Base-by-base conservation (phyloP, 2,113 vertebrate species). In the Tinamus guttatus region DNA sequence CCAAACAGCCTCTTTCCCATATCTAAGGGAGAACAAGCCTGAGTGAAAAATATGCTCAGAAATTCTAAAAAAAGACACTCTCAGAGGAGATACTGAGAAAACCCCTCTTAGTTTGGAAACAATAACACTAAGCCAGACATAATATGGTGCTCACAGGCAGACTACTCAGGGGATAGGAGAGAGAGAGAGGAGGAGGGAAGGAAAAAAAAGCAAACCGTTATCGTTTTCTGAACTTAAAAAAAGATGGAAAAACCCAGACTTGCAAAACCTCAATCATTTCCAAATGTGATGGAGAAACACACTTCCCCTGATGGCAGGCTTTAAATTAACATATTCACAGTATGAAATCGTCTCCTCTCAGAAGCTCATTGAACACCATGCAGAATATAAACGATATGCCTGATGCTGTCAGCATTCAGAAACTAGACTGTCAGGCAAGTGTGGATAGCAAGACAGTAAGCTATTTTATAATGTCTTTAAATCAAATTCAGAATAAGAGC, bases 301-400 rank as follows among this genome's bases (percentile, higher is more conserved):
- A 59, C 49, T 65, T 16, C 41, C 43, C 41, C 81, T n/a, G 64
- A 71, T 18, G 16, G 30, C 58, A 94, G 30, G 32, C 43, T 85
- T 91, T 74, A 95, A 89, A 78, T 83, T 69, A 93, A 87, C 56
- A 56, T 73, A 92, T 76, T 69, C 77, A 79, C 65, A 94, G 80
- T 59, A 87, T 3, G 13, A 79, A 89, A 89, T 25, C 12, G 1
- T 64, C 54, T 81, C 70, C 40, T 64, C 25, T 87, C 36, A 77
- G 85, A 4, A 0, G 16, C 14, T 70, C 15, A 75, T 43, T 19
- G 11, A 69, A 86, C 2, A 20, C 5, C 64, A 36, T 27, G 81
- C 30, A 77, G 63, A n/a, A 68, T 60, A 69, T 28, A 91, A 93
- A 64, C 70, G 76, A 85, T 8, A 11, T 5, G 11, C 36, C 65